phyloP scores from a whole-genome alignment of 2,888 invertebrate genomes.

The Hydropsyche betteni region DNA sequence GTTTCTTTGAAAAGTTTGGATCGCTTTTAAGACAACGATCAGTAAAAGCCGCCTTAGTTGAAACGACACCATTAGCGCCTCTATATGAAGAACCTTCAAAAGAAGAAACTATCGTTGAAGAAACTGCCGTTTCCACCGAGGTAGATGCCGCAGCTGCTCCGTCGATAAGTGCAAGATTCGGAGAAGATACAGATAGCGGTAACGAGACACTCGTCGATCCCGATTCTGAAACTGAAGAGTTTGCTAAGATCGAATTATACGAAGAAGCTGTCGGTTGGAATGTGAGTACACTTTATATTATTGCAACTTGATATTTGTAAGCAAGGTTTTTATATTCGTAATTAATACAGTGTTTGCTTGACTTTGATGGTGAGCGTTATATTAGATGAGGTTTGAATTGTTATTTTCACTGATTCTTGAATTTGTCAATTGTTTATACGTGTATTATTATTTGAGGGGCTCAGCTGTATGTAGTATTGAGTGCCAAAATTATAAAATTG shows the following conservation, averaged over 20 bases:
- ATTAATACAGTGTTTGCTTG: no score
- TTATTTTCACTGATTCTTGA: no score
- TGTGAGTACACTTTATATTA: constrained; percentile 67
- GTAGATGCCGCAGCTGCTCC: constrained; percentile 55
- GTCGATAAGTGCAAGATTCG: constrained; percentile 55
- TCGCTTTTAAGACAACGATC: constrained; percentile 73
- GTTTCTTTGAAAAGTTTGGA: constrained; percentile 86
- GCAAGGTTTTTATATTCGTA: no score
- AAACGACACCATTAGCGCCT: constrained; percentile 67
- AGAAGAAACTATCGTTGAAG: constrained; percentile 55
- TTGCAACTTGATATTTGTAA: background rate
- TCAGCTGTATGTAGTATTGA: no score
- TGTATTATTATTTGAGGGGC: no score
- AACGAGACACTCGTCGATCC: constrained; percentile 69
- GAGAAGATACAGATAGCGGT: constrained; percentile 62
- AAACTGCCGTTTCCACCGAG: constrained; percentile 56
- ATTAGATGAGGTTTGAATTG: no score
- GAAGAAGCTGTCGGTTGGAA: constrained; percentile 76
- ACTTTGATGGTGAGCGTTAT: no score
- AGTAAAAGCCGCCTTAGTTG: constrained; percentile 67
- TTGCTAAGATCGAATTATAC: constrained; percentile 70
- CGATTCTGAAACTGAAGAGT: constrained; percentile 74
- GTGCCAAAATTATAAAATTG: no score
- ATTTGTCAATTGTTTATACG: no score
- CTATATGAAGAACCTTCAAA: constrained; percentile 53